A percentile compares a stretch with the other conserved stretches of the same genome.
Evolutionary conservation across 2,888 invertebrate species (phyloP).

Genomic region (Cristatella mucedo): DNA sequence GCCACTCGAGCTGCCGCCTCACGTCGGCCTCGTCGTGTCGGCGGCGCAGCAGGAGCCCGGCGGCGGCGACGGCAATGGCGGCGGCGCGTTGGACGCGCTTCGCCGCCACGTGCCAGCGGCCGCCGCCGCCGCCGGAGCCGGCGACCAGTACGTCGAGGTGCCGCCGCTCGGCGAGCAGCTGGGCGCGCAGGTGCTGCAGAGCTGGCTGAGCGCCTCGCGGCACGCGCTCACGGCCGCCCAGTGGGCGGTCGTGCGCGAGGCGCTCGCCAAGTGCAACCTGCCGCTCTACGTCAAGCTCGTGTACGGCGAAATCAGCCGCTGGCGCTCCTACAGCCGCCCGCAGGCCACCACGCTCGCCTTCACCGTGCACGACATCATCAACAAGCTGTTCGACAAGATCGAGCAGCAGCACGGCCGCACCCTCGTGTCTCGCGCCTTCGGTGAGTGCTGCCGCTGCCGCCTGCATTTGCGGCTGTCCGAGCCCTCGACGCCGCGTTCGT

Average conservation of each 20-base stretch:
- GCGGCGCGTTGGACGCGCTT: too few species aligned
- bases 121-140: too few species aligned
- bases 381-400: constrained; percentile 85
- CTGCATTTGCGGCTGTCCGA: too few species aligned
- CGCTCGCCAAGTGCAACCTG: constrained; percentile 75
- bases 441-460: too few species aligned
- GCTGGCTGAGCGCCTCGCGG: constrained; percentile 59
- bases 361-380: constrained; percentile 90
- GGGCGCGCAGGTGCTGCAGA: constrained; percentile 72
- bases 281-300: constrained; percentile 94
- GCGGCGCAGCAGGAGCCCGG: too few species aligned
- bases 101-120: neutral
- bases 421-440: constrained; percentile 35
- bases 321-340: constrained; percentile 87
- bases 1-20: constrained; percentile 68
- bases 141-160: constrained; percentile 23
- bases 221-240: constrained; percentile 63
- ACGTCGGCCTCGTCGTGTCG: constrained; percentile 66
- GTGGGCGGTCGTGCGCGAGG: constrained; percentile 82
- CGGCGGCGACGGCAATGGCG: too few species aligned
- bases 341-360: constrained; percentile 80
- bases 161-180: constrained; percentile 65
- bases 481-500: too few species aligned
- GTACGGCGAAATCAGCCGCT: constrained; percentile 88
- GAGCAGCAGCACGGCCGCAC: constrained; percentile 58